Conservation (phyloP, 2,888 invertebrate genomes). For the Podabrus alpinus region DNA sequence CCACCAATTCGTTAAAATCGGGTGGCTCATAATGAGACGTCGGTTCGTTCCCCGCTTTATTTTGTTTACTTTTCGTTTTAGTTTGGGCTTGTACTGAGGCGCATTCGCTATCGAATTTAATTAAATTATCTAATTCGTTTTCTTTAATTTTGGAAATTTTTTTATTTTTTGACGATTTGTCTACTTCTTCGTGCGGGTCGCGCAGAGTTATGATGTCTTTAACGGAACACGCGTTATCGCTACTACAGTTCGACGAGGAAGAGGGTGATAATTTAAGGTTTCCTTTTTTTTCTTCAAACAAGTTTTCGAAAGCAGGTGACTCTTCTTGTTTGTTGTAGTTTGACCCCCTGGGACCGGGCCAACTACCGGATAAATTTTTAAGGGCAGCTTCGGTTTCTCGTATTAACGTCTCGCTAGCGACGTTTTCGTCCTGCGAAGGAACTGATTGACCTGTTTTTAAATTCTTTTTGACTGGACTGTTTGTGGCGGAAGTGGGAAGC, state of each 20-base stretch:
- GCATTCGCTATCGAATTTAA: constrained; percentile 59
- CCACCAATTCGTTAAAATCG: constrained; percentile 76
- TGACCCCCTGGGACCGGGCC: constrained; percentile 72
- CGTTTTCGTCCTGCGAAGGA: constrained; percentile 49
- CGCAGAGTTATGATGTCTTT: constrained; percentile 66
- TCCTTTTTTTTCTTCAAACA: constrained; percentile 83
- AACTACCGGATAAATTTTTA: constrained; percentile 84
- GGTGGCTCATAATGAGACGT: constrained; percentile 67
- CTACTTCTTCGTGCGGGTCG: constrained; percentile 49
- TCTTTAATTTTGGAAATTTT: constrained; percentile 47
- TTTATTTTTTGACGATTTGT: constrained; percentile 38
- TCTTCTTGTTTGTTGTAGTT: constrained; percentile 71
- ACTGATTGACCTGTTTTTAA: constrained; percentile 53
- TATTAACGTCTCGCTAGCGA: constrained; percentile 80
- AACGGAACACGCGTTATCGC: constrained; percentile 65
- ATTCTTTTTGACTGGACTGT: constrained; percentile 52
- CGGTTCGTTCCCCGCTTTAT: constrained; percentile 49
- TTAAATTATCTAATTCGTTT: constrained; percentile 34
- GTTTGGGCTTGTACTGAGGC: constrained; percentile 55
- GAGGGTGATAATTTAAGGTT: constrained; percentile 66
- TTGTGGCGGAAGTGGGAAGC: constrained; percentile 45
- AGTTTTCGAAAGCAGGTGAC: constrained; percentile 79
- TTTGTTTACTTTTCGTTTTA: constrained; percentile 36
- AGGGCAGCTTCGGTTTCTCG: constrained; percentile 87
- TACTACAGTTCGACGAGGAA: constrained; percentile 60